These are phyloP conservation scores for Avahi laniger DNA, from an alignment of 2,797 vertebrate genomes.

Conservation along the genomic window DNA sequence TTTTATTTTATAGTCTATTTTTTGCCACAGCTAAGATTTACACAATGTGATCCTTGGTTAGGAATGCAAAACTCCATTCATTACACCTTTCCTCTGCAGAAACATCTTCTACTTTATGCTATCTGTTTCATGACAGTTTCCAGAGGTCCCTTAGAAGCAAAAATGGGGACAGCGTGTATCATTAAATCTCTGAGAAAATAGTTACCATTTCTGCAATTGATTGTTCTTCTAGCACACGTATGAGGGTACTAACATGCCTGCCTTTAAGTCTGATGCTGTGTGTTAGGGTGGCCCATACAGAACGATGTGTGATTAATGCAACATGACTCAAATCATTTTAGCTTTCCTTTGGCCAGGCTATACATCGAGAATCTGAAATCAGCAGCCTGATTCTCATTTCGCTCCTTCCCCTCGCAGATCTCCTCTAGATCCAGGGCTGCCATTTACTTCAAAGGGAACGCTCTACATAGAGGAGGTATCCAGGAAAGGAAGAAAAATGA, in stretches of 20 bases:
- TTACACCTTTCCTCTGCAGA: background rate
- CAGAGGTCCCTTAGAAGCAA: background rate
- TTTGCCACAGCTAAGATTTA: background rate
- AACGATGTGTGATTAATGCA: background rate
- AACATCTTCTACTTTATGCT: background rate
- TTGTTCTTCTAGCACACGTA: background rate
- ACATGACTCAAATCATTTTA: background rate
- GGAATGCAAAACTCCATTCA: slow-evolving; percentile 39
- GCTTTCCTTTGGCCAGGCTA: background rate
- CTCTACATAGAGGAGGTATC: background rate
- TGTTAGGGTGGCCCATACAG: background rate
- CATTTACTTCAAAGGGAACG: slow-evolving; percentile 48
- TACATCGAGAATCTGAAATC: slow-evolving; percentile 22
- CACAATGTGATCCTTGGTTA: background rate
- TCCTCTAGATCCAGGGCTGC: background rate
- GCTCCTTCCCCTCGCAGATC: background rate
- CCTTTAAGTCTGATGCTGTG: background rate
- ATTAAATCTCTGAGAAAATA: background rate
- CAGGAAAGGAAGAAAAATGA: slow-evolving; percentile 55
- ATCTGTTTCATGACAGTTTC: background rate
- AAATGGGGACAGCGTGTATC: background rate
- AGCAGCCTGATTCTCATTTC: slow-evolving; percentile 32
- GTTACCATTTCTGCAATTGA: background rate
- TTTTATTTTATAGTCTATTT: background rate
- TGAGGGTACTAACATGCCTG: too few relatives aligned